Percentiles rank a stretch among this genome's conserved stretches.
These are phyloP conservation scores for Trachelipus rathkii DNA, from an alignment of 1,140 invertebrate genomes.

Conservation along the genomic window DNA sequence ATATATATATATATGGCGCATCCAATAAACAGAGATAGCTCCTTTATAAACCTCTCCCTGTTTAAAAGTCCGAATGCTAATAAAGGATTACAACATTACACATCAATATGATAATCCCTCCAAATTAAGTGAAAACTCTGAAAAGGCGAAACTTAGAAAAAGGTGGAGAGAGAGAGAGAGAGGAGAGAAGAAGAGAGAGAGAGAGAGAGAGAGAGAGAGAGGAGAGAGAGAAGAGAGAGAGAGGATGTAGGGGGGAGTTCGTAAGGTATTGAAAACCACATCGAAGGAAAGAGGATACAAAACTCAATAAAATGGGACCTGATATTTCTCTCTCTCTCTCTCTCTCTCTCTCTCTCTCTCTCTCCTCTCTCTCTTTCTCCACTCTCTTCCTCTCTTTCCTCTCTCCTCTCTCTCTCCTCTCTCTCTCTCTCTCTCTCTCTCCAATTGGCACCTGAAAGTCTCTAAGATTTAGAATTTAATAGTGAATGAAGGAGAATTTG, in stretches of 20 bases:
- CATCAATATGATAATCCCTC: slow-evolving; percentile 3
- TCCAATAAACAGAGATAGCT: background rate
- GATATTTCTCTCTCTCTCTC: background rate
- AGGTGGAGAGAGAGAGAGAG: too few species aligned
- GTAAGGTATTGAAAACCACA: background rate
- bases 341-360: too few species aligned
- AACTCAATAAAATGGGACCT: slow-evolving; percentile 3
- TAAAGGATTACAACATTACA: slow-evolving; percentile 1
- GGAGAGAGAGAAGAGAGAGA: too few species aligned
- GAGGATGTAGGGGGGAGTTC: background rate
- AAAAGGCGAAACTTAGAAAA: background rate
- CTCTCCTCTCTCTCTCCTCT: too few species aligned
- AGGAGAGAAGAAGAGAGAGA: too few species aligned
- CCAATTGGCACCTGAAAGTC: background rate
- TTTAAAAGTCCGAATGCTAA: slow-evolving; percentile 6
- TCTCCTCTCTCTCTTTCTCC: too few species aligned
- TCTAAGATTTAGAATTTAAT: too few species aligned
- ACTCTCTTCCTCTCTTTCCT: too few species aligned
- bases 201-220: too few species aligned
- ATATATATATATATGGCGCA: background rate
- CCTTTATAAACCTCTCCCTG: background rate
- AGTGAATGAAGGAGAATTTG: too few species aligned
- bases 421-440: background rate
- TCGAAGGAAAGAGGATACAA: background rate
- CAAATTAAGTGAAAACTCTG: slow-evolving; percentile 9